Evolutionary conservation across 1,140 invertebrate species (phyloP).

Genomic region (Pogonognathellus flavescens): DNA sequence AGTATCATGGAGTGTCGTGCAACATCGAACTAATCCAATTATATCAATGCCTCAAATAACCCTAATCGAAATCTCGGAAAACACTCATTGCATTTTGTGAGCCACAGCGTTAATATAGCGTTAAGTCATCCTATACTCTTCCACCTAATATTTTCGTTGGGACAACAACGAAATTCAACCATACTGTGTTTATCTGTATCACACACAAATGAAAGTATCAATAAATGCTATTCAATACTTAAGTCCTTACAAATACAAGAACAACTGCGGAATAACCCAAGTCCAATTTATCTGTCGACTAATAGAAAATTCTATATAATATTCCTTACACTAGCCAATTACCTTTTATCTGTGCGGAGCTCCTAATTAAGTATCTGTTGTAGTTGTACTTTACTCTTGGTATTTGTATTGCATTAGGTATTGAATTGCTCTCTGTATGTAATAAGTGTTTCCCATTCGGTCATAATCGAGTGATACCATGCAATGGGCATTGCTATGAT

Average conservation of each 20-base stretch:
- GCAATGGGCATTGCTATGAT: not conserved
- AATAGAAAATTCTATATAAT: too few species aligned
- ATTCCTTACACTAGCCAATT: not conserved
- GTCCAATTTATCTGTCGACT: too few species aligned
- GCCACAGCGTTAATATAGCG: not conserved
- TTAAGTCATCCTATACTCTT: too few species aligned
- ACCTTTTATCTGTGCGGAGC: not conserved
- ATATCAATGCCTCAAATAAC: conserved; percentile 38
- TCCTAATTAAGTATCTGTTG: conserved; percentile 4
- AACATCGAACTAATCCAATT: not conserved
- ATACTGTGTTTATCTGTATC: too few species aligned
- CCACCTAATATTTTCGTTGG: too few species aligned
- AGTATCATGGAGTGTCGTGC: conserved; percentile 32
- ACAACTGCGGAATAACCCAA: too few species aligned
- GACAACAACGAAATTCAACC: too few species aligned
- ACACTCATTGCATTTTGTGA: not conserved
- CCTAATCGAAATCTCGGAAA: conserved; percentile 33
- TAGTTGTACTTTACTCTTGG: not conserved
- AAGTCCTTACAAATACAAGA: too few species aligned
- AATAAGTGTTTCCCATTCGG: not conserved
- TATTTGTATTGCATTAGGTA: not conserved
- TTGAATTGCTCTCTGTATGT: not conserved
- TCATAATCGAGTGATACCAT: not conserved
- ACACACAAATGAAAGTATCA: too few species aligned
- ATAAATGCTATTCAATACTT: too few species aligned